Evolutionary conservation across 2,797 vertebrate species (phyloP).

Genomic region (Muraenolepis orangiensis): DNA sequence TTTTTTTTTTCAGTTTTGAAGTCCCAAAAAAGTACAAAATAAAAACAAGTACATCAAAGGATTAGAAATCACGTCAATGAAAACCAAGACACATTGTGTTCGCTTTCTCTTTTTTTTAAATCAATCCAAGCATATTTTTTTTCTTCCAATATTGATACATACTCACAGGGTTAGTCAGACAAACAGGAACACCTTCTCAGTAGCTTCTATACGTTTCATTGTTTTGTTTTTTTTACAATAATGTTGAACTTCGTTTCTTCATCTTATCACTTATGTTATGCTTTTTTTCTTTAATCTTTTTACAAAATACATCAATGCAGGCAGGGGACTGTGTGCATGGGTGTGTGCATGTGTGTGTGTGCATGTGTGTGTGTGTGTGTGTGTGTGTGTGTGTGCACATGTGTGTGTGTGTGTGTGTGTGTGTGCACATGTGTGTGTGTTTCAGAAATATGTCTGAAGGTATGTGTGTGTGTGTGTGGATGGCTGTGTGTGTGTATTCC

Average conservation of each 20-base stretch:
- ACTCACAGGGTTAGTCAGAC: slow-evolving; percentile 85
- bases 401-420: slow-evolving; percentile 16
- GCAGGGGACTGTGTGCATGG: slow-evolving; percentile 69
- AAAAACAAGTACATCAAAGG: slow-evolving; percentile 84
- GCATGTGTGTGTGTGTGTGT: slow-evolving; percentile 31
- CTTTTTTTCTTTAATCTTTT: slow-evolving; percentile 75
- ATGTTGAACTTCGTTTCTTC: slow-evolving; percentile 70
- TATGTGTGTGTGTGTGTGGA: background rate
- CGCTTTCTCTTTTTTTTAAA: slow-evolving; percentile 56
- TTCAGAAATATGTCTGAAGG: slow-evolving; percentile 22
- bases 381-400: background rate
- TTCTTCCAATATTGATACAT: slow-evolving; percentile 78
- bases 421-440: slow-evolving; percentile 38
- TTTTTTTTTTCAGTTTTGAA: slow-evolving; percentile 71
- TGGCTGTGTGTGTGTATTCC: slow-evolving; percentile 5
- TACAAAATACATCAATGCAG: slow-evolving; percentile 97
- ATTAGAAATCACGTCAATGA: slow-evolving; percentile 93
- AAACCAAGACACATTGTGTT: slow-evolving; percentile 80
- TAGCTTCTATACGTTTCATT: slow-evolving; percentile 65
- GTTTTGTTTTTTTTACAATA: slow-evolving; percentile 68
- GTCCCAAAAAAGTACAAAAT: slow-evolving; percentile 97
- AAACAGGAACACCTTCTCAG: slow-evolving; percentile 78
- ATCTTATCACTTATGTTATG: slow-evolving; percentile 75
- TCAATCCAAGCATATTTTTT: slow-evolving; percentile 73
- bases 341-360: slow-evolving; percentile 27